These are phyloP conservation scores for Neoseiulus cucumeris DNA, from an alignment of 1,140 invertebrate genomes.

Conservation along the genomic window DNA sequence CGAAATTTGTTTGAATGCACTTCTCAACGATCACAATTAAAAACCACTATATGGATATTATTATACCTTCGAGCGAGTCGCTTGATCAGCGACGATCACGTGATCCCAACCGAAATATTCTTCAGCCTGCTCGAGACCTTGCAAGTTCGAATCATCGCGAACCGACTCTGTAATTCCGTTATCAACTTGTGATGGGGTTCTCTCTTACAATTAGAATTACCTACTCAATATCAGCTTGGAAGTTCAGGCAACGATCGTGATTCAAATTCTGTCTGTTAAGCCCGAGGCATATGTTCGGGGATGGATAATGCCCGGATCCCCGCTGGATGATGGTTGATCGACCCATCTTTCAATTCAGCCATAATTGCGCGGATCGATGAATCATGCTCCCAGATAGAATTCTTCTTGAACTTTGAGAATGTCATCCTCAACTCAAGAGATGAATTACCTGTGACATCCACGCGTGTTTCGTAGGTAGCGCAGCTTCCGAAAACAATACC, in stretches of 20 bases:
- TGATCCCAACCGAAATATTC: neutral
- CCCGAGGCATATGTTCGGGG: too few relatives aligned
- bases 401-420: too few relatives aligned
- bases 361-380: too few relatives aligned
- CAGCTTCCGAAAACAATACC: constrained; percentile 44
- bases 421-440: too few relatives aligned
- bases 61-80: neutral
- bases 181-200: constrained; percentile 16
- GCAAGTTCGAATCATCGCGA: neutral
- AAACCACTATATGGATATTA: neutral
- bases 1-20: neutral
- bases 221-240: too few relatives aligned
- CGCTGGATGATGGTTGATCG: too few relatives aligned
- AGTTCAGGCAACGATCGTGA: too few relatives aligned
- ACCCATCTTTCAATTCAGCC: too few relatives aligned
- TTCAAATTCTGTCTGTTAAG: too few relatives aligned
- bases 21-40: neutral
- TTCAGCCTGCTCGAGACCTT: neutral
- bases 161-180: neutral
- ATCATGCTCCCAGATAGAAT: too few relatives aligned
- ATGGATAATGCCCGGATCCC: too few relatives aligned
- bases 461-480: constrained; percentile 34
- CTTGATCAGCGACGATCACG: neutral
- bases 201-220: too few relatives aligned
- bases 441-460: constrained; percentile 27